Evolutionary conservation across 1,140 invertebrate species (phyloP), one percentile per base, ranked within the genome.

Genomic region (Homalodisca vitripennis): DNA sequence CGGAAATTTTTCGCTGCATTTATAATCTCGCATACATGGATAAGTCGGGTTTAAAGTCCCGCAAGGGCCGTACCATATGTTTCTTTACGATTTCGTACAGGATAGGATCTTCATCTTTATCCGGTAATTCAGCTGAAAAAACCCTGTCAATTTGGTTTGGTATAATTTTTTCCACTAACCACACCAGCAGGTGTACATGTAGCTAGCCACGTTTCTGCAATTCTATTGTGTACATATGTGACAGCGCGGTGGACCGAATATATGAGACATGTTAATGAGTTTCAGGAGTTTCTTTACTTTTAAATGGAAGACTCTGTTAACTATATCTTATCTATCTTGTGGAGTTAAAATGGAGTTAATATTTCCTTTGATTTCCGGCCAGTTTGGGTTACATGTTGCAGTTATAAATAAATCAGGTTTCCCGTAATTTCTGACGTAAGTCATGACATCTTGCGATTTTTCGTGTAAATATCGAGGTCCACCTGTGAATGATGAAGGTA

Each of bases 11-110:
- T 84, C 0, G 78, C n/a, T 74, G 74, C 82, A 85, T 63, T 80
- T 80, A 46, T 78, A 78, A 70, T 83, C 77, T 41, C 65, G 67
- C 81, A 84, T 83, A 75, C 83, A 84, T 13, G 80, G 82, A 67
- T 80, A 83, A 66, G 75, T 74, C 17, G 2, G 70, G 73, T 85
- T 85, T 0, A 80, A 55, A 31, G 32, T 17, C 32, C 82, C 84
- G 76, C 82, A 86, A 64, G 83, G 83, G 27, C 84, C 83, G 80
- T 70, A 84, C 82, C 83, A 84, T 84, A 68, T 81, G 79, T 68
- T 65, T 79, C 2, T 55, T 79, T 46, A 83, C 75, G 70, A 79
- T 75, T 41, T 80, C 77, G 78, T 75, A 77, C 34, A 84, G 71
- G 30, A 69, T 24, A 71, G 75, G 79, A 77, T 85, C 79, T 57